A percentile compares a stretch with the other conserved stretches of the same genome.
phyloP scores from a whole-genome alignment of 2,888 invertebrate species.

The Limnephilus auricula region DNA sequence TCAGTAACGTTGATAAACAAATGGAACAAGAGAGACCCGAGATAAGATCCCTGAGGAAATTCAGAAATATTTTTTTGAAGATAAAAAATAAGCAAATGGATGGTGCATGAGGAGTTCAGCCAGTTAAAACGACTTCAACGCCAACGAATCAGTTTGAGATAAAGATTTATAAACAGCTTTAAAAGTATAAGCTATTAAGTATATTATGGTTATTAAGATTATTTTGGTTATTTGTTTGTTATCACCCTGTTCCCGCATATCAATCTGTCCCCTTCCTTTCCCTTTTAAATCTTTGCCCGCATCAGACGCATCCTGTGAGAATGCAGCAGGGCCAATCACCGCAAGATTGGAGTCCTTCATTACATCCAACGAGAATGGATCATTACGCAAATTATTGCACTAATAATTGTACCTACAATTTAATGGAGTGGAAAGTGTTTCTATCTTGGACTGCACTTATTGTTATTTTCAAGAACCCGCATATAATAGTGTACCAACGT shows the following conservation, averaged over 20 bases:
- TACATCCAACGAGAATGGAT: slow-evolving; percentile 22
- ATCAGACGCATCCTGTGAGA: slow-evolving; percentile 57
- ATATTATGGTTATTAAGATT: too few relatives aligned
- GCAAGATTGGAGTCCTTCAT: slow-evolving; percentile 43
- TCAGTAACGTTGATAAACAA: background rate
- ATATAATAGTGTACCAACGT: background rate
- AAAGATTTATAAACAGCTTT: too few relatives aligned
- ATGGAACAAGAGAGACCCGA: background rate
- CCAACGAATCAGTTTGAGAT: background rate
- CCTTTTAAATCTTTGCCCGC: slow-evolving; percentile 51
- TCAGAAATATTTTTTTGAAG: background rate
- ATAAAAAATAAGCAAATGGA: background rate
- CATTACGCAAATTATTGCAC: slow-evolving; percentile 35
- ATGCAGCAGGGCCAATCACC: slow-evolving; percentile 30
- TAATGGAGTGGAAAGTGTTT: slow-evolving; percentile 13
- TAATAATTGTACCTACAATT: slow-evolving; percentile 1
- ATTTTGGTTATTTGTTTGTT: background rate
- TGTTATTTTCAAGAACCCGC: background rate
- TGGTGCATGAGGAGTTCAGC: background rate
- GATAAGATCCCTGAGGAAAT: background rate
- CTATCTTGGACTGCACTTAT: background rate
- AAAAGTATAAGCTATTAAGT: too few relatives aligned
- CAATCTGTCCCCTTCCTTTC: slow-evolving; percentile 39
- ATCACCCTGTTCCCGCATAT: slow-evolving; percentile 59
- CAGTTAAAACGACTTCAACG: background rate